These are phyloP conservation scores for Cettia cetti DNA, from an alignment of 2,113 vertebrate species.

Conservation along the genomic window DNA sequence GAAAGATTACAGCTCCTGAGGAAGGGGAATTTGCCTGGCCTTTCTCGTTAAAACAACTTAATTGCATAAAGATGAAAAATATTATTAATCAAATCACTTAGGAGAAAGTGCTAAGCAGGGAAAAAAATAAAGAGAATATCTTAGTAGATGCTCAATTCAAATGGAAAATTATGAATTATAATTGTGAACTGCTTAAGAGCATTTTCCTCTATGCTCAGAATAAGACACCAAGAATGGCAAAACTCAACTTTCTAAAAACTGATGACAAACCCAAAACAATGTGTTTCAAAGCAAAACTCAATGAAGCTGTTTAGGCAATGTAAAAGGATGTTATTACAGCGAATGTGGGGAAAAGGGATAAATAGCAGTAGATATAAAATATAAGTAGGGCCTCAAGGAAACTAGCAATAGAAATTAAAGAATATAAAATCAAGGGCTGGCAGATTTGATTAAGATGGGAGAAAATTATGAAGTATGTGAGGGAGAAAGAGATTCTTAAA, in stretches of 20 bases:
- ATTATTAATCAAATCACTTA: not conserved
- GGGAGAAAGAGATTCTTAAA: not conserved
- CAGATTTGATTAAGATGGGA: not conserved
- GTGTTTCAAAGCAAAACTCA: not conserved
- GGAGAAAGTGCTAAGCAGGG: not conserved
- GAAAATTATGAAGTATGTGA: not conserved
- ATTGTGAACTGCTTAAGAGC: not conserved
- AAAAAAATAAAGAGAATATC: not conserved
- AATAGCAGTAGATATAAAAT: not conserved
- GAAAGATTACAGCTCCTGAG: not conserved
- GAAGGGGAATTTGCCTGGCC: not conserved
- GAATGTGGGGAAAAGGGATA: not conserved
- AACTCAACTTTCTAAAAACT: not conserved
- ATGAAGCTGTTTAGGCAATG: not conserved
- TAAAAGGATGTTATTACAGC: not conserved
- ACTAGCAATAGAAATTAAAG: not conserved
- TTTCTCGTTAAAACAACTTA: not conserved
- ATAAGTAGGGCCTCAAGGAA: not conserved
- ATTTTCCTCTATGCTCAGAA: not conserved
- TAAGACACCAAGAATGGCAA: not conserved
- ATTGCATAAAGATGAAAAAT: constrained; percentile 13
- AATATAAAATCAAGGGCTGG: not conserved
- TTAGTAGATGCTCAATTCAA: constrained; percentile 9
- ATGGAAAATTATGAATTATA: constrained; percentile 16
- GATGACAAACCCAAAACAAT: not conserved